Conservation (phyloP, 2,888 invertebrate species). For the Hymenopus coronatus region DNA sequence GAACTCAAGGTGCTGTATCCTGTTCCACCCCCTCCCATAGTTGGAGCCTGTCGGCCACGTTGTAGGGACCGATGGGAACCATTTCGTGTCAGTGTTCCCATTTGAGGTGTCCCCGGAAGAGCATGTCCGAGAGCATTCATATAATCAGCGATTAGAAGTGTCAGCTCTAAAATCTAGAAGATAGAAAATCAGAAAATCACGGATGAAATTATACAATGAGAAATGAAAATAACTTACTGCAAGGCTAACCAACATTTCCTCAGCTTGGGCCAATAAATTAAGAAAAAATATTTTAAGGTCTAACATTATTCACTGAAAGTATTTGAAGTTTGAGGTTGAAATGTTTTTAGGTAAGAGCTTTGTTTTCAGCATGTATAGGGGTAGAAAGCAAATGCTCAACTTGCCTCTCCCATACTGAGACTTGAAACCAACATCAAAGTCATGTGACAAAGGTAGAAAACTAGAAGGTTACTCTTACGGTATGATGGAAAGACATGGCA, state of each 20-base stretch:
- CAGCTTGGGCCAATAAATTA: no score
- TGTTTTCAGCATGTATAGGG: no score
- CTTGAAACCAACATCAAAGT: no score
- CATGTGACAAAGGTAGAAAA: no score
- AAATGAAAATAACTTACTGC: neutral
- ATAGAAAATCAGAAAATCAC: conserved; percentile 35
- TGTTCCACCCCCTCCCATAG: conserved; percentile 36
- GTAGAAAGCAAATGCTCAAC: no score
- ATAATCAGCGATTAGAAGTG: conserved; percentile 88
- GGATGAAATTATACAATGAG: neutral
- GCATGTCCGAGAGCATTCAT: conserved; percentile 83
- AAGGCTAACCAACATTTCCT: neutral
- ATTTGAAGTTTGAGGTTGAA: no score
- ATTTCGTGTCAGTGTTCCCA: conserved; percentile 72
- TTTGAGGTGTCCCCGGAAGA: conserved; percentile 72
- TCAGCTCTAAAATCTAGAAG: conserved; percentile 78
- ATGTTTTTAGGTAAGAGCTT: no score
- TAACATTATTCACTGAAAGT: no score
- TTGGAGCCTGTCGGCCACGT: conserved; percentile 36
- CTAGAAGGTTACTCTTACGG: no score
- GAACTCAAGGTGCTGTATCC: conserved; percentile 15
- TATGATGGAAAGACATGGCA: no score
- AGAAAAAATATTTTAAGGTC: no score
- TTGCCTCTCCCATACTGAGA: no score
- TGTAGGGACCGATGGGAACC: conserved; percentile 63